Percentiles rank a stretch among this genome's conserved stretches.
Evolutionary conservation across 2,797 vertebrate species (phyloP).

Genomic region (Echeneis naucrates): DNA sequence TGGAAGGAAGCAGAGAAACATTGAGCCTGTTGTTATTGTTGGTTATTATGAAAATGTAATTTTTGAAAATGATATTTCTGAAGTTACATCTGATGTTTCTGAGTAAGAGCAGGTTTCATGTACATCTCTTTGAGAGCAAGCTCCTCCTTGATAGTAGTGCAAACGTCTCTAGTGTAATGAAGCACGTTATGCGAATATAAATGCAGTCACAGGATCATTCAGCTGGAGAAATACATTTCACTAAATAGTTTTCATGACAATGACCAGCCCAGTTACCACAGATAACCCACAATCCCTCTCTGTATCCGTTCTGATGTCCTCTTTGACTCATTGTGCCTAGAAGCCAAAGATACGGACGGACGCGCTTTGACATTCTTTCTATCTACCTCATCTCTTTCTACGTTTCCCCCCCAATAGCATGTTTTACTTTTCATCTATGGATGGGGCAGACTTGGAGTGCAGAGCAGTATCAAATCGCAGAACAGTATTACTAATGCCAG

Average conservation of each 20-base stretch:
- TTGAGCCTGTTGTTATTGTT: background rate
- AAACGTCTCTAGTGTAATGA: slow-evolving; percentile 13
- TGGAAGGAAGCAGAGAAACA: background rate
- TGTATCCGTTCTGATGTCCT: slow-evolving; percentile 24
- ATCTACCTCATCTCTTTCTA: slow-evolving; percentile 29
- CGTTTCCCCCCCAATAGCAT: slow-evolving; percentile 27
- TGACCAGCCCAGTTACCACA: slow-evolving; percentile 24
- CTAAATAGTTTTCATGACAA: background rate
- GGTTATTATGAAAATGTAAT: background rate
- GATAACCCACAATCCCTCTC: slow-evolving; percentile 47
- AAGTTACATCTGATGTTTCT: slow-evolving; percentile 11
- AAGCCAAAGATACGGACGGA: slow-evolving; percentile 47
- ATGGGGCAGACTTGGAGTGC: slow-evolving; percentile 27
- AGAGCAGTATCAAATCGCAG: slow-evolving; percentile 43
- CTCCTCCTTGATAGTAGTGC: background rate
- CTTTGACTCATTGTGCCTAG: slow-evolving; percentile 44
- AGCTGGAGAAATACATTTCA: slow-evolving; percentile 24
- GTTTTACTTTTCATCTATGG: slow-evolving; percentile 38
- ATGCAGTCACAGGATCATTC: too few species aligned
- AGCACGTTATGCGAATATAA: background rate
- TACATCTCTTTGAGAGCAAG: slow-evolving; percentile 6
- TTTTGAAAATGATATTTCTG: slow-evolving; percentile 1
- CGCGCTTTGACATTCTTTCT: slow-evolving; percentile 18
- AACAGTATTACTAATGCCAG: slow-evolving; percentile 52
- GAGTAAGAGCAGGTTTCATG: slow-evolving; percentile 32